These are phyloP conservation scores for Girardinichthys multiradiatus DNA, from an alignment of 2,113 vertebrate species.

Conservation along the genomic window DNA sequence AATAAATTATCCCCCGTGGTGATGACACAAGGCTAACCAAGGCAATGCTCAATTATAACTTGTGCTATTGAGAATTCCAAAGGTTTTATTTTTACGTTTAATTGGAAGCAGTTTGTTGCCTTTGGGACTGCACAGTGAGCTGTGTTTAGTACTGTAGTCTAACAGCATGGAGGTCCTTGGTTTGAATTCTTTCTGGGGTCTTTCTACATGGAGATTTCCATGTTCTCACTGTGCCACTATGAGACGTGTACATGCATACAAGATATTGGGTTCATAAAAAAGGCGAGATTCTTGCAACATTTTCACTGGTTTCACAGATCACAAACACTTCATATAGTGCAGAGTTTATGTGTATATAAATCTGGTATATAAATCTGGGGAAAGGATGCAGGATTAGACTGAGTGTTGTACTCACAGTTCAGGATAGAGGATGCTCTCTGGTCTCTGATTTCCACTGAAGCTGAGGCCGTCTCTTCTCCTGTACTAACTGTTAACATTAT, in stretches of 20 bases:
- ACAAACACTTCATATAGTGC: too few species aligned
- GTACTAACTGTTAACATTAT: too few species aligned
- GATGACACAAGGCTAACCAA: not conserved
- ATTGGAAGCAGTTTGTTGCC: not conserved
- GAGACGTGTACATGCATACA: too few species aligned
- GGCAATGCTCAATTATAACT: not conserved
- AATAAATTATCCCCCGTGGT: not conserved
- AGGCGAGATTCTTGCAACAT: too few species aligned
- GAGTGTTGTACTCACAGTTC: constrained; percentile 94
- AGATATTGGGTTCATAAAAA: too few species aligned
- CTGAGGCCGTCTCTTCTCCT: constrained; percentile 67
- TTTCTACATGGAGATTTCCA: too few species aligned
- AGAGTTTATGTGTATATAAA: too few species aligned
- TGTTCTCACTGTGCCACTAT: too few species aligned
- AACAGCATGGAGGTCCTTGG: too few species aligned
- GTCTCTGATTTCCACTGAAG: constrained; percentile 41
- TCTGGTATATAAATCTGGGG: not conserved
- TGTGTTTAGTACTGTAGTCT: not conserved
- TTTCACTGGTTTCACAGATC: too few species aligned
- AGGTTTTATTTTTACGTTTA: not conserved
- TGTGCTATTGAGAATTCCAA: not conserved
- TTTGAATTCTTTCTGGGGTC: too few species aligned
- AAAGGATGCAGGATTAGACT: constrained; percentile 62
- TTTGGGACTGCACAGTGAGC: not conserved
- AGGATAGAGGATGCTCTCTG: constrained; percentile 88